Evolutionary conservation across 92 coral and sea anemone genomes (phyloP), one percentile per base, ranked within the genome.

Genomic region (Palythoa caribaeorum): DNA sequence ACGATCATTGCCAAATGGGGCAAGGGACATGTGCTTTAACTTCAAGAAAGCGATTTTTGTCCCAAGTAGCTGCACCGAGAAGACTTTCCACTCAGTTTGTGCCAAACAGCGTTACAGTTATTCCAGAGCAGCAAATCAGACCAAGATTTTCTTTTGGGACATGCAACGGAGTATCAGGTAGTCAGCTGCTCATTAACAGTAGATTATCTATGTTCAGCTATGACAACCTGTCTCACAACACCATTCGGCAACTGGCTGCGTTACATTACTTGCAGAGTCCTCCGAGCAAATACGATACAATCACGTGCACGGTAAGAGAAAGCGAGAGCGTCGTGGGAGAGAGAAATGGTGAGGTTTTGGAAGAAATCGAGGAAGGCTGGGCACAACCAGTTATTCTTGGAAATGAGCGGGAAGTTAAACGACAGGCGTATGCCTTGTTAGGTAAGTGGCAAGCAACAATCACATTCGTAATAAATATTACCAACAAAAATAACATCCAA

Each of bases 191-290:
- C 16, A 13, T 1, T 4, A 80, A 17, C 37, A 60, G 54, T 66
- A 76, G 48, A 13, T n/a, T 66, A 71, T 44, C 57, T 16, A 21
- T 48, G 9, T 19, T 6, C 4, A 60, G 2, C 14, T 80, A 60
- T 65, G 75, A 40, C 63, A 66, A 12, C 59, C 37, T 66, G 86
- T 63, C 86, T 14, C 74, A 40, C 48, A 81, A 48, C 62, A 66
- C 86, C 2, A 81, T 81, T 81, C 86, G 86, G 44, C 86, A 81
- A 16, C 86, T 81, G 12, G 86, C 86, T 12, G 75, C 86, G 76
- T 63, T 81, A 47, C 86, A 65, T 16, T 81, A 81, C 76, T 53
- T 65, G 76, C 86, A 81, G 62, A 81, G 66, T 40, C 86, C 86
- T 36, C 86, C 76, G 3, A 81, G 76, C 62, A 81, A 40, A 71